Evolutionary conservation across 1,140 invertebrate species (phyloP), one percentile per base, ranked within the genome.

Genomic region (Dryas iulia): DNA sequence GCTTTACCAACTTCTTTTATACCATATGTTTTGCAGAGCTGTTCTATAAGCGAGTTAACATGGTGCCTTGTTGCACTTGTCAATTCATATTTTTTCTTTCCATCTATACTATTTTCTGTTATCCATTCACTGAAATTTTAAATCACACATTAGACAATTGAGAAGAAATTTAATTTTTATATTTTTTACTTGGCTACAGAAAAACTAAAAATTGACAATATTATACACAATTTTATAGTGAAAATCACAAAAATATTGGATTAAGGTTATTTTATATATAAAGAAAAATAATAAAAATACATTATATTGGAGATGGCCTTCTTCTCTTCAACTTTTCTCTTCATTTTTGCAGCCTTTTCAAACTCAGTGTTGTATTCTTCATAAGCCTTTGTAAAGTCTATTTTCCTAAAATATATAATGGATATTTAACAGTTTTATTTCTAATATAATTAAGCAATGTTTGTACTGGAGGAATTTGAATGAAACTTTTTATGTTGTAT

Each of bases 1-100:
- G 69, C 77, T 82, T 84, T 91, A 91, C 89, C 79, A 90, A 91
- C 89, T 89, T 91, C 79, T 89, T 90, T 91, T 79, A 91, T 90
- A 86, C 86, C 86, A 83, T 91, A 87, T 67, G 77, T 82, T 67
- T 78, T 82, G 74, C 87, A 84, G 57, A 91, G 82, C 14, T 84
- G 53, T 11, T 85, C 76, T 28, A 84, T 87, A 21, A 91, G 69
- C 39, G 76, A 78, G 30, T 84, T 70, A 25, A 91, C 87, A 83
- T 91, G 89, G 1, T 83, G 77, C 66, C 89, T 78, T 31, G 86
- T 91, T 28, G 89, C 87, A 65, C 71, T 74, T 23, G 86, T 86
- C 23, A 76, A 75, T 53, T 90, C 83, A 78, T 89, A 90, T 69
- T 91, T 91, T 35, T 86, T 73, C 69, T 80, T 87, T 7, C 84